These are phyloP conservation scores for Diloba caeruleocephala DNA, from an alignment of 2,888 invertebrate genomes.

Conservation along the genomic window DNA sequence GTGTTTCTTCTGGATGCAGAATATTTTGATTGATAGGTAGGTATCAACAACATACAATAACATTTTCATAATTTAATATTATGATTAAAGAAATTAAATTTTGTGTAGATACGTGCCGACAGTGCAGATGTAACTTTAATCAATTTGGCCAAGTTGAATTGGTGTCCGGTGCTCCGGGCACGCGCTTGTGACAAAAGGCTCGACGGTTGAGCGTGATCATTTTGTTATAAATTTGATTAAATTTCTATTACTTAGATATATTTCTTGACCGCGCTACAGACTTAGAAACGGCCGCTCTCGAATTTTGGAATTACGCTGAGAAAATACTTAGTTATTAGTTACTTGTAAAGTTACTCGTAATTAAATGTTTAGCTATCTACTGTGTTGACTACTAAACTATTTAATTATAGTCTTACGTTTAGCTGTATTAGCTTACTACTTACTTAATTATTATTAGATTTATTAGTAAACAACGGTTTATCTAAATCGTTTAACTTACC, in stretches of 20 bases:
- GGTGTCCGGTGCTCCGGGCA: slow-evolving; percentile 67
- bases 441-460: no score
- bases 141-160: slow-evolving; percentile 78
- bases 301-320: not conserved
- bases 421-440: no score
- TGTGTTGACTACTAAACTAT: no score
- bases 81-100: slow-evolving; percentile 49
- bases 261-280: slow-evolving; percentile 51
- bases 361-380: no score
- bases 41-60: slow-evolving; percentile 32
- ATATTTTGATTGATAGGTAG: slow-evolving; percentile 44
- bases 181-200: slow-evolving; percentile 74
- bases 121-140: slow-evolving; percentile 77
- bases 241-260: slow-evolving; percentile 75
- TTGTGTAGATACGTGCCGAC: slow-evolving; percentile 62
- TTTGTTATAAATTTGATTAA: slow-evolving; percentile 83
- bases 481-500: no score
- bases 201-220: slow-evolving; percentile 72
- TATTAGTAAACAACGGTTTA: no score
- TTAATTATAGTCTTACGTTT: no score
- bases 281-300: slow-evolving; percentile 13
- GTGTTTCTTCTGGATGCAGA: slow-evolving; percentile 13
- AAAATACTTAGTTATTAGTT: no score
- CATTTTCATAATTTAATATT: slow-evolving; percentile 28
- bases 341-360: no score